phyloP scores from a whole-genome alignment of 1,140 invertebrate species.

The Sitobion miscanthi region DNA sequence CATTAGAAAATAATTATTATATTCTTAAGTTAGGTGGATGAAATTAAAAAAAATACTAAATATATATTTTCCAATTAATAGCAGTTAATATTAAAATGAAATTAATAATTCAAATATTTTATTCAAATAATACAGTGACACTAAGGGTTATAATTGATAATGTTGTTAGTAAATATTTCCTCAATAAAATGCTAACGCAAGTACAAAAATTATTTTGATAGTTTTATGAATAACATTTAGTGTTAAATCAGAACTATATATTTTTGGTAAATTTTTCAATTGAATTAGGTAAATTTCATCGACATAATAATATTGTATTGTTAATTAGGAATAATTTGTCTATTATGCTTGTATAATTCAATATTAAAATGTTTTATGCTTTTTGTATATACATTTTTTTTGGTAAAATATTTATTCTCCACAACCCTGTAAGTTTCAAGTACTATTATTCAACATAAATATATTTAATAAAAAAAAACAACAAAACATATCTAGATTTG shows the following conservation, averaged over 20 bases:
- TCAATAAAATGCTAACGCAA: not conserved
- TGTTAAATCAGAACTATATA: not conserved
- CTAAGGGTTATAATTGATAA: not conserved
- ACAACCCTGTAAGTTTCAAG: constrained; percentile 5
- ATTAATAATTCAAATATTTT: not conserved
- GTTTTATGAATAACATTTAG: not conserved
- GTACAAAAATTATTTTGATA: not conserved
- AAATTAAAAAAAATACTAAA: not conserved
- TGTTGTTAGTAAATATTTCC: not conserved
- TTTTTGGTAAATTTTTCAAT: not conserved
- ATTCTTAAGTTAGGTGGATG: not conserved
- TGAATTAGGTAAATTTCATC: not conserved
- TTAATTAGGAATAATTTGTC: not conserved
- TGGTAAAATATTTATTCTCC: not conserved
- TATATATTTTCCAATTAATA: not conserved
- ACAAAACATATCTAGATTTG: not conserved
- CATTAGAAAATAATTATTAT: not conserved
- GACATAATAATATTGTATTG: not conserved
- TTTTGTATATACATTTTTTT: not conserved
- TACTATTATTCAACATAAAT: not conserved
- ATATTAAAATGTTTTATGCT: not conserved
- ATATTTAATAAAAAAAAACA: not conserved
- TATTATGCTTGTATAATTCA: not conserved
- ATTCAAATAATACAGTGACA: not conserved
- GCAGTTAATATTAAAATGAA: not conserved